Base-by-base conservation (phyloP, 2,888 invertebrate species). In the Oithona nana region DNA sequence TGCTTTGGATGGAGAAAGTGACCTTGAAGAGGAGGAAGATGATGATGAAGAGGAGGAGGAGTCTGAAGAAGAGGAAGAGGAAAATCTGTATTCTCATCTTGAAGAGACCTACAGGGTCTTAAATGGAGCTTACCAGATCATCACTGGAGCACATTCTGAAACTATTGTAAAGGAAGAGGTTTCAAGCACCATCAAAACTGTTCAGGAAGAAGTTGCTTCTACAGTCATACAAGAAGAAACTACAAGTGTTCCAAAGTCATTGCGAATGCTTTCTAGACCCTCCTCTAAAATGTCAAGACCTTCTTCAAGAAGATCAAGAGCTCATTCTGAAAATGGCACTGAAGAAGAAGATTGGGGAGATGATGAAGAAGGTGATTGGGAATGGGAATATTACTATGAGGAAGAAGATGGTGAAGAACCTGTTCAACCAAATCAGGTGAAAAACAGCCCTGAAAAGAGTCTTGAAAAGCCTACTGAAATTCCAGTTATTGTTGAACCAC, bases 261-360 rank as follows among this genome's bases (percentile, higher is more conserved):
- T 22, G 24, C 3, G 3, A 22, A 26, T n/a, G n/a, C 20, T 2
- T 8, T 29, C 28, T 3, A n/a, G 59, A 4, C 59, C 59, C 3
- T 59, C 59, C 11, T 59, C 59, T 13, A 26, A 20, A 3, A 16
- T 22, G 2, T 26, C 49, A 6, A 31, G 59, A 20, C 16, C 59
- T 48, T 2, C 22, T 13, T 59, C 59, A 1, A 59, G 59, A 16
- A 20, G 49, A 16, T 59, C 59, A 2, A 39, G n/a, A 2, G 4
- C n/a, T 24, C 26, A 57, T 57, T 28, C 20, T n/a, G 57, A 31
- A 48, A 28, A 59, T 31, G n/a, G n/a, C n/a, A n/a, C n/a, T n/a
- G n/a, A n/a, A n/a, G 59, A 48, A 8, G 59, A 59, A 20, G 59
- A 59, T 20, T 59, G 59, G 59, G 59, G 59, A 39, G 48, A 59